These are phyloP conservation scores for Trichacis sp. DNA, from an alignment of 2,888 invertebrate genomes.

Conservation along the genomic window DNA sequence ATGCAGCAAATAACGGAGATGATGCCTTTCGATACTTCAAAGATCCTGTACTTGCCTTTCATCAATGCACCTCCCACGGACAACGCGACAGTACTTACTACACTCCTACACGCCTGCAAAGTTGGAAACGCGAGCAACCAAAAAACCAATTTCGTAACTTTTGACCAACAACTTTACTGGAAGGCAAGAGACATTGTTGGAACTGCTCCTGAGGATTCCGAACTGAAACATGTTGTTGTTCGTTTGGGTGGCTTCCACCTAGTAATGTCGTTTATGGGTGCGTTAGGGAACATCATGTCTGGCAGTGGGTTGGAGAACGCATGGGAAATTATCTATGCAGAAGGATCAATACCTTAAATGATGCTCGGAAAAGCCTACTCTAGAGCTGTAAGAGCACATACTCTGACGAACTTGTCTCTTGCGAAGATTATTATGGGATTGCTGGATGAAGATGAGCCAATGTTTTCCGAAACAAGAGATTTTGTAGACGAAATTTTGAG, in stretches of 20 bases:
- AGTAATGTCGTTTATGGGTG: slow-evolving; percentile 11
- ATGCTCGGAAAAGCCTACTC: slow-evolving; percentile 37
- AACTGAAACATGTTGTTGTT: slow-evolving; percentile 28
- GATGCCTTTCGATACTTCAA: too few species aligned
- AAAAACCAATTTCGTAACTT: too few species aligned
- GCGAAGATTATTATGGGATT: slow-evolving; percentile 23
- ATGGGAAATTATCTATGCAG: slow-evolving; percentile 36
- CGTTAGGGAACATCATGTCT: too few species aligned
- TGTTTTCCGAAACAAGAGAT: too few species aligned
- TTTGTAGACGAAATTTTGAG: too few species aligned
- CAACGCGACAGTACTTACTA: too few species aligned
- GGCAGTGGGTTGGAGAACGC: slow-evolving; percentile 23
- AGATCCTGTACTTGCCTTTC: too few species aligned
- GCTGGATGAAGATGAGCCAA: not conserved
- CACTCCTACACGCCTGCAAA: too few species aligned
- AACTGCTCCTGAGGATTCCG: not conserved
- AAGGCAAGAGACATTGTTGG: slow-evolving; percentile 24
- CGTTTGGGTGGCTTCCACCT: slow-evolving; percentile 50
- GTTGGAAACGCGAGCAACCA: too few species aligned
- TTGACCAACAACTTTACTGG: slow-evolving; percentile 37
- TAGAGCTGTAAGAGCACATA: slow-evolving; percentile 40
- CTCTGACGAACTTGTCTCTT: slow-evolving; percentile 35
- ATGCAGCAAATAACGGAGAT: too few species aligned
- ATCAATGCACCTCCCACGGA: too few species aligned
- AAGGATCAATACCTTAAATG: slow-evolving; percentile 40